Conservation (phyloP, 2,888 invertebrate genomes). For the Apamea monoglypha region DNA sequence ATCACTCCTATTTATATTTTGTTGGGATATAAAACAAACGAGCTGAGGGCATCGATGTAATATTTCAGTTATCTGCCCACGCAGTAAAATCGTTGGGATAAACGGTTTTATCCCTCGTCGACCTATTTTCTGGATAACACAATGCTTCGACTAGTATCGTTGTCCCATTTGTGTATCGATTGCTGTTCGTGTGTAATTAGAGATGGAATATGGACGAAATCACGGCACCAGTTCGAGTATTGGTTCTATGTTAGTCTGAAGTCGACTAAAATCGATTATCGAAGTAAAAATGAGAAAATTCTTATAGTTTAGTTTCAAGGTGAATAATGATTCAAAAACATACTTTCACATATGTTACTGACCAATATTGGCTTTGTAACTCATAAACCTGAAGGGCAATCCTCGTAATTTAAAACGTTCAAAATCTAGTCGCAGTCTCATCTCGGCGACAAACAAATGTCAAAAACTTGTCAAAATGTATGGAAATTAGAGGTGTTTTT, state of each 20-base stretch:
- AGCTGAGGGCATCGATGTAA: conserved; percentile 40
- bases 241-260: background rate
- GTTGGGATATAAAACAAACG: conserved; percentile 42
- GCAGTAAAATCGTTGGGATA: conserved; percentile 56
- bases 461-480: too few species aligned
- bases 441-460: too few species aligned
- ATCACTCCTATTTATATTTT: conserved; percentile 41
- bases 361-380: conserved; percentile 5
- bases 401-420: too few species aligned
- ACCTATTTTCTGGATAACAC: conserved; percentile 68
- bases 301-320: background rate
- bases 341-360: conserved; percentile 2
- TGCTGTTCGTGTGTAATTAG: conserved; percentile 40
- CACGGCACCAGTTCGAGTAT: background rate
- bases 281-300: background rate
- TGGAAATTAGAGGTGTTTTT: too few species aligned
- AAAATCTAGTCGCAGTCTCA: too few species aligned
- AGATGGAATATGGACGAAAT: conserved; percentile 18
- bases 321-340: background rate
- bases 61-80: conserved; percentile 51
- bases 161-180: conserved; percentile 60
- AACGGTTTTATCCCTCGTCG: conserved; percentile 67
- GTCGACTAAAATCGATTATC: background rate
- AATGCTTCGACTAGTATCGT: conserved; percentile 51
- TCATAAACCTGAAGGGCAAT: conserved; percentile 8